These are phyloP conservation scores for Rattus rattus DNA, from an alignment of 2,113 vertebrate genomes.

Conservation along the genomic window DNA sequence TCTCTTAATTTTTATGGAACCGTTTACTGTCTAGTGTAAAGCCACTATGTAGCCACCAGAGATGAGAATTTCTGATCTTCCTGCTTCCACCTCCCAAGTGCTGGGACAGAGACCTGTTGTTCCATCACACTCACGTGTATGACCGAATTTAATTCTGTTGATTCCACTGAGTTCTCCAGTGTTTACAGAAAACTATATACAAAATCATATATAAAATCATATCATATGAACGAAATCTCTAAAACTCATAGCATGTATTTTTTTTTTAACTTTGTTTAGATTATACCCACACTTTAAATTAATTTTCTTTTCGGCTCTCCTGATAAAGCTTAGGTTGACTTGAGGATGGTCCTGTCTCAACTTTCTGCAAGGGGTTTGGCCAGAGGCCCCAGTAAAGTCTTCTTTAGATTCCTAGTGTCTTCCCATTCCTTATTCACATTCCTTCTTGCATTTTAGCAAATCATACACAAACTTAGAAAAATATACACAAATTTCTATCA, in stretches of 20 bases:
- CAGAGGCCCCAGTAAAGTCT: not conserved
- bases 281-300: not conserved
- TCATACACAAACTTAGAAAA: not conserved
- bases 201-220: not conserved
- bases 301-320: not conserved
- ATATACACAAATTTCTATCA: not conserved
- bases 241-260: not conserved
- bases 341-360: not conserved
- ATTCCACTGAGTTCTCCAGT: not conserved
- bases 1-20: not conserved
- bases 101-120: not conserved
- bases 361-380: not conserved
- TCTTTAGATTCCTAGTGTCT: not conserved
- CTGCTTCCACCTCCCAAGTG: not conserved
- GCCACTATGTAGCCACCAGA: not conserved
- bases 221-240: not conserved
- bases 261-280: not conserved
- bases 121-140: not conserved
- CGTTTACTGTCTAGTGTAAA: not conserved
- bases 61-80: not conserved
- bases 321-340: too few relatives aligned
- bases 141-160: conserved; percentile 1
- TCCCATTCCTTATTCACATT: not conserved
- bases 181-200: not conserved
- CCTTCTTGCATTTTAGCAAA: not conserved